Evolutionary conservation across 1,140 invertebrate species (phyloP), one percentile per base, ranked within the genome.

Genomic region (Caenorhabditis inopinata): DNA sequence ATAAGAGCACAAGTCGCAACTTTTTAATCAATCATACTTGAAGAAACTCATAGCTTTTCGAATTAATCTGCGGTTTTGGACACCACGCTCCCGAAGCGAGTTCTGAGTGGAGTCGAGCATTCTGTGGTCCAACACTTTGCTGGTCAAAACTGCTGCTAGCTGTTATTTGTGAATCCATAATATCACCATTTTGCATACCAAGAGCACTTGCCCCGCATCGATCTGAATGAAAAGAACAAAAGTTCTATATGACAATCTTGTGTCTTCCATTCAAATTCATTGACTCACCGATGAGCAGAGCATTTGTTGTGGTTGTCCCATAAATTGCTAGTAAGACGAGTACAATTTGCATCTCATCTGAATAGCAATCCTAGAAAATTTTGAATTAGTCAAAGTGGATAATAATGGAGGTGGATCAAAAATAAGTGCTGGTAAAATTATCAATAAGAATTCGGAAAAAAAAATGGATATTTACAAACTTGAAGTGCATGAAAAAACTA

Each of bases 51-150:
- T 93, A 84, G 35, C 80, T 92, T 0, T 92, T 93, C 92, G 16
- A 74, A 45, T 93, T 93, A 27, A 96, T 93, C 89, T 94, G 93
- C 77, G 93, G 91, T 87, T 93, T 93, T 0, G 95, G 95, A 91
- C 95, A 97, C 95, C 95, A 97, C 0, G 95, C 95, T 16, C 95
- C 95, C 18, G 95, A 94, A 83, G 93, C 93, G 82, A 92, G 92
- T 88, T 97, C 94, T 80, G 93, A 92, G 80, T 94, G 92, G 83
- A 97, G 89, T 88, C 89, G 88, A 27, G 87, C 85, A 85, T 88
- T 88, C 51, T 87, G 84, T 16, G 89, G 88, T 46, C 89, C 89
- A 7, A 89, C 89, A 80, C 86, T 87, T 16, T 85, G 82, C 23
- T 87, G 80, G 68, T 89, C 85, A 74, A 86, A 89, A 14, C 89